Conservation (phyloP, 2,888 invertebrate species). For the Drosophila pegasa region DNA sequence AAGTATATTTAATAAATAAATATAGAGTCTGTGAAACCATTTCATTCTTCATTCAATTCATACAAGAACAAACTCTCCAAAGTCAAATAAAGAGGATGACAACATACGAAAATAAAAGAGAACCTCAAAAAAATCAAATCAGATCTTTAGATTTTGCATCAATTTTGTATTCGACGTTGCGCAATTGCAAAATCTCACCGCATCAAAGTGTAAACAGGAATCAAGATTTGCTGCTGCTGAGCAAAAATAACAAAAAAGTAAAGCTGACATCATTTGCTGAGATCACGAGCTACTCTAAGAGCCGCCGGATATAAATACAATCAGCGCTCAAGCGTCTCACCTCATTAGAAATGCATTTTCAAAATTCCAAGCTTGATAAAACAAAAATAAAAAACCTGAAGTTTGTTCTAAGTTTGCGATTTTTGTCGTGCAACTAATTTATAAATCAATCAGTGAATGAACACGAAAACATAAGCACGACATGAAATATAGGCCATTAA, state of each 20-base stretch:
- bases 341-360: conserved; percentile 76
- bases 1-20: too few relatives aligned
- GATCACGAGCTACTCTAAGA: conserved; percentile 47
- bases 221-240: conserved; percentile 10
- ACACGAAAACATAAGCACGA: conserved; percentile 23
- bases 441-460: conserved; percentile 58
- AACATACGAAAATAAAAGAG: neutral
- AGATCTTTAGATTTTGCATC: neutral
- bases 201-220: conserved; percentile 18
- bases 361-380: conserved; percentile 42
- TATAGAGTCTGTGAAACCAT: neutral
- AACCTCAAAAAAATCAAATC: neutral
- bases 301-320: conserved; percentile 11
- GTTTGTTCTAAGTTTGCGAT: conserved; percentile 24
- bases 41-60: neutral
- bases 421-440: conserved; percentile 54
- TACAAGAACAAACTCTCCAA: neutral
- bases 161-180: conserved; percentile 12
- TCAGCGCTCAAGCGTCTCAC: conserved; percentile 8
- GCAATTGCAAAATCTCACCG: conserved; percentile 36
- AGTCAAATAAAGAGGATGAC: neutral
- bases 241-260: conserved; percentile 19
- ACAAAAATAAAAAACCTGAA: conserved; percentile 39
- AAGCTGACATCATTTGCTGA: conserved; percentile 68
- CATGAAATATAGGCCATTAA: conserved; percentile 18